Conservation (phyloP, 2,113 vertebrate genomes). For the Eolophus roseicapilla region DNA sequence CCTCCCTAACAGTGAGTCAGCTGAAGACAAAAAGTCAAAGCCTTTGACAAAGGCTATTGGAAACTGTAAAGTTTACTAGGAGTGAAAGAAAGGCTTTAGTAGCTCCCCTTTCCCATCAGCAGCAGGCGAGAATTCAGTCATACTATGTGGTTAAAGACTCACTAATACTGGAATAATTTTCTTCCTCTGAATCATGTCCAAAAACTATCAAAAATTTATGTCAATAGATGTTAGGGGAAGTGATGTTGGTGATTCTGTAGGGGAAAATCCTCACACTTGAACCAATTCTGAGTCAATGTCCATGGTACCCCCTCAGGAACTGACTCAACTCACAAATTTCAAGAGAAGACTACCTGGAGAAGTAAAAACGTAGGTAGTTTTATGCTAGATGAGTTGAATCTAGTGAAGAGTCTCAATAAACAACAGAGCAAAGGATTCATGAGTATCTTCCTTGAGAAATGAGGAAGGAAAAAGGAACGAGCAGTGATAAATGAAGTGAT, state of each 20-base stretch:
- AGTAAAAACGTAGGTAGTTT: background rate
- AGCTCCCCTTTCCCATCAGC: background rate
- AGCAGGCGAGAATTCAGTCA: background rate
- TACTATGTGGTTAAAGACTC: background rate
- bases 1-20: background rate
- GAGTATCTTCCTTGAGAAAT: background rate
- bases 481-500: background rate
- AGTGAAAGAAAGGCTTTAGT: background rate
- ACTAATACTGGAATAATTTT: background rate
- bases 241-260: background rate
- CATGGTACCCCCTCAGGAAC: background rate
- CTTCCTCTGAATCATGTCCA: background rate
- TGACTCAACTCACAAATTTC: background rate
- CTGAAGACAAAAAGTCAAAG: background rate
- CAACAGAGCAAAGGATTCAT: background rate
- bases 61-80: background rate
- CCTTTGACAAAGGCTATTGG: background rate
- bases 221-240: background rate
- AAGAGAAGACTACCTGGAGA: background rate
- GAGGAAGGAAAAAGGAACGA: background rate
- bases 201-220: background rate
- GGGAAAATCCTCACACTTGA: background rate
- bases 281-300: background rate
- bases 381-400: background rate
- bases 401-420: background rate